These are phyloP conservation scores for Leptura quadrifasciata DNA, from an alignment of 2,888 invertebrate species.

Conservation along the genomic window DNA sequence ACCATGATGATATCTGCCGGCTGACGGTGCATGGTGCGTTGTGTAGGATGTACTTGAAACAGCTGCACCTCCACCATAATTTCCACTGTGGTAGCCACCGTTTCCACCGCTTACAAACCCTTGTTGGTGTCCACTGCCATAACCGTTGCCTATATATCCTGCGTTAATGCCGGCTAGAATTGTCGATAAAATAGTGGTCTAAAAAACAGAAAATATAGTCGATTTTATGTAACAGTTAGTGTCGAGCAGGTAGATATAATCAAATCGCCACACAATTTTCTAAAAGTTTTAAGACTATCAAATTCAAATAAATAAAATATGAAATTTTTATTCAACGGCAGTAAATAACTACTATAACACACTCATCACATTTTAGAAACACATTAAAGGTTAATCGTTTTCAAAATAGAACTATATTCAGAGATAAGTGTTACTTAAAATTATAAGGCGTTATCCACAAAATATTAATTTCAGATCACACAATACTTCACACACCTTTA, in stretches of 20 bases:
- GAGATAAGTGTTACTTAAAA: background rate
- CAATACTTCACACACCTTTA: slow-evolving; percentile 46
- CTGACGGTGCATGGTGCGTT: slow-evolving; percentile 52
- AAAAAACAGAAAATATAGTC: slow-evolving; percentile 3
- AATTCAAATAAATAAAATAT: no score
- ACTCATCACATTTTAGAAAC: no score
- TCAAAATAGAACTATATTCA: background rate
- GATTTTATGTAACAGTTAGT: background rate
- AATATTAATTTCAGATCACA: background rate
- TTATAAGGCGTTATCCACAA: slow-evolving; percentile 1
- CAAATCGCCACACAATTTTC: no score
- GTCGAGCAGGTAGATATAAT: no score
- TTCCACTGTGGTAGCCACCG: slow-evolving; percentile 22
- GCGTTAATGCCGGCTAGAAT: slow-evolving; percentile 41
- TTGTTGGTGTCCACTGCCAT: background rate
- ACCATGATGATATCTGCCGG: slow-evolving; percentile 31
- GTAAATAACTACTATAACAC: no score
- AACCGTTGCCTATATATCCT: slow-evolving; percentile 41
- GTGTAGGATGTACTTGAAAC: slow-evolving; percentile 54
- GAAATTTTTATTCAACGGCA: no score
- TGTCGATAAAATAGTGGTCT: slow-evolving; percentile 41
- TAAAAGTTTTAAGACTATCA: no score
- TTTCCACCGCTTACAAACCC: slow-evolving; percentile 13
- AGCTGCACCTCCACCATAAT: slow-evolving; percentile 34
- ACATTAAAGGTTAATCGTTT: no score